Evolutionary conservation across 2,797 vertebrate genomes (phyloP), one percentile per base, ranked within the genome.

Genomic region (Chaenodraco wilsoni): DNA sequence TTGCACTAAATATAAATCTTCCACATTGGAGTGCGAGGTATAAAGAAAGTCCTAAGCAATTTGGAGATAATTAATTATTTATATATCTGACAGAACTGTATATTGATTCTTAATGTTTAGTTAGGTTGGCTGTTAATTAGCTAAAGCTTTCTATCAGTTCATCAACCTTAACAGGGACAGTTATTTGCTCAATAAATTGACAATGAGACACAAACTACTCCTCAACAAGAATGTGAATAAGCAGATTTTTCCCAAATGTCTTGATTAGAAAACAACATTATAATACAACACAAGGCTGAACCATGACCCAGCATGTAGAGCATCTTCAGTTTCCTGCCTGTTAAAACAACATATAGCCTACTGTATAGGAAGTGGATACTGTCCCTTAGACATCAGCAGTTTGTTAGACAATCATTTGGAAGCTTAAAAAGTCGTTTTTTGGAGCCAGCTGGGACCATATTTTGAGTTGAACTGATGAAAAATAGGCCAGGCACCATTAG

Each of bases 181-280:
- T 5, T 8, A 44, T 23, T 55, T 21, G 54, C 54, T 45, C 8
- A 15, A 15, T 27, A 15, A 31, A 72, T 23, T 74, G 0, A 37
- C 59, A 69, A 43, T 6, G 21, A 60, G 21, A 50, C 21, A 31
- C 13, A 54, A 52, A 44, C 4, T 50, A 19, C 52, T 27, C 58
- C 57, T 65, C 19, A 49, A 44, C 45, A 66, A n/a, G 17, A 51
- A 57, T 2, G 45, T n/a, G 37, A 49, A 21, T 44, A 9, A 13
- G 63, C 21, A 43, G 51, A 72, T 78, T 74, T 70, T 61, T 14
- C 40, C 27, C 57, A 78, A 65, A 73, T 3, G 8, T 55, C 49
- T 44, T 27, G 17, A 37, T 62, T 40, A 48, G 48, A 51, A 61
- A 62, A 52, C 21, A 45, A 51, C 27, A 49, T 57, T 19, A 43